Evolutionary conservation across 2,797 vertebrate genomes (phyloP).

Genomic region (Notoglanidium macrostoma): DNA sequence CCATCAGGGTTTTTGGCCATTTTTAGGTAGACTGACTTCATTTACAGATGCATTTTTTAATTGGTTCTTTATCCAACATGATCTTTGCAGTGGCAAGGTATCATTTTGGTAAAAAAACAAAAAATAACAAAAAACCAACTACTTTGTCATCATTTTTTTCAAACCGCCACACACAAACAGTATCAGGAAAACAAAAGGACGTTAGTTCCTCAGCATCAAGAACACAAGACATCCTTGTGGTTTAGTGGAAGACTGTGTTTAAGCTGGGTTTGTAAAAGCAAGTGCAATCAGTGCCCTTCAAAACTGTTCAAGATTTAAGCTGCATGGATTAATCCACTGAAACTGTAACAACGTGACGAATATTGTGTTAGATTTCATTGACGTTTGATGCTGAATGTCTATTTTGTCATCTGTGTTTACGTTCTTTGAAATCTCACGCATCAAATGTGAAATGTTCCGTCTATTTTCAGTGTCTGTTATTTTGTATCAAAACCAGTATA

Average conservation of each 20-base stretch:
- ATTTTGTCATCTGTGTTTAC: conserved; percentile 59
- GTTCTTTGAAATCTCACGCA: conserved; percentile 58
- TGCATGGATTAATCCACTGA: not conserved
- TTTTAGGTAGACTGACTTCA: not conserved
- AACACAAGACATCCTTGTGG: conserved; percentile 22
- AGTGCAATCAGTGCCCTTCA: conserved; percentile 29
- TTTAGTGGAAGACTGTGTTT: conserved; percentile 25
- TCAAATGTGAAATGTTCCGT: conserved; percentile 52
- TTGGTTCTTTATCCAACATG: not conserved
- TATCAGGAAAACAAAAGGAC: conserved; percentile 16
- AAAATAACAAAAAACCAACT: not conserved
- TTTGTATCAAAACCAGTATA: conserved; percentile 54
- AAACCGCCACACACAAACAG: not conserved
- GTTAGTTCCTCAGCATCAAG: conserved; percentile 38
- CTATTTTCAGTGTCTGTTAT: conserved; percentile 54
- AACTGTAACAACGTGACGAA: conserved; percentile 22
- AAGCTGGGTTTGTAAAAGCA: conserved; percentile 42
- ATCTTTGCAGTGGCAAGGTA: not conserved
- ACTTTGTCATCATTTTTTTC: not conserved
- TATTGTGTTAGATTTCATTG: conserved; percentile 25
- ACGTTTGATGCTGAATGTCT: conserved; percentile 57
- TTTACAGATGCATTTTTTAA: not conserved
- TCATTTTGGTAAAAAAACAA: not conserved
- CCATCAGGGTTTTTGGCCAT: not conserved
- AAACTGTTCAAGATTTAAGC: conserved; percentile 13